Conservation (phyloP, 2,113 vertebrate genomes). For the Cromileptes altivelis region DNA sequence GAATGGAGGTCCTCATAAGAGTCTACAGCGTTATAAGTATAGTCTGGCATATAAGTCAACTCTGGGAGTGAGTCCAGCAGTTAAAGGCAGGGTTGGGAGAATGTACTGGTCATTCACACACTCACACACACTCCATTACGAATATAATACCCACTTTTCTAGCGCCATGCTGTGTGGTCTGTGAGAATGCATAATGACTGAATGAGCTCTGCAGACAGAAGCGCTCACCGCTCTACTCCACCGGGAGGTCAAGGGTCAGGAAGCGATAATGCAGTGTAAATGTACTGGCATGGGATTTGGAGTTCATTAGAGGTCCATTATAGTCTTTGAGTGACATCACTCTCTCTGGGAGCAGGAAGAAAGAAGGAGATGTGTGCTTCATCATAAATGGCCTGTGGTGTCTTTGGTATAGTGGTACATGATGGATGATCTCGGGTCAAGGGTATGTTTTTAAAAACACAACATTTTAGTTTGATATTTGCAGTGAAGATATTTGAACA, state of each 20-base stretch:
- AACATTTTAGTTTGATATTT: slow-evolving; percentile 19
- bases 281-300: slow-evolving; percentile 73
- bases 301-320: slow-evolving; percentile 82
- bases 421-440: slow-evolving; percentile 38
- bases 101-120: slow-evolving; percentile 30
- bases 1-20: slow-evolving; percentile 12
- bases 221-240: slow-evolving; percentile 61
- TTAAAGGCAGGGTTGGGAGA: slow-evolving; percentile 6
- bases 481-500: slow-evolving; percentile 13
- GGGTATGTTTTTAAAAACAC: not conserved
- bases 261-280: slow-evolving; percentile 78
- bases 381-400: slow-evolving; percentile 33
- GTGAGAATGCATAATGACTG: slow-evolving; percentile 65
- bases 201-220: slow-evolving; percentile 60
- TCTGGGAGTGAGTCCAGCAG: not conserved
- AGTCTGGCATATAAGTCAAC: slow-evolving; percentile 17
- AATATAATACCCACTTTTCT: slow-evolving; percentile 20
- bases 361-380: slow-evolving; percentile 21
- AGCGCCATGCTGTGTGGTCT: slow-evolving; percentile 4
- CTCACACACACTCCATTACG: slow-evolving; percentile 28
- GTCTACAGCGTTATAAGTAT: not conserved
- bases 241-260: slow-evolving; percentile 76
- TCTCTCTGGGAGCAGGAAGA: slow-evolving; percentile 56
- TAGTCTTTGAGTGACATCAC: slow-evolving; percentile 76
- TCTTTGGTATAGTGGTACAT: slow-evolving; percentile 37